Evolutionary conservation across 1,140 invertebrate species (phyloP).

Genomic region (Platyscapa corneri): DNA sequence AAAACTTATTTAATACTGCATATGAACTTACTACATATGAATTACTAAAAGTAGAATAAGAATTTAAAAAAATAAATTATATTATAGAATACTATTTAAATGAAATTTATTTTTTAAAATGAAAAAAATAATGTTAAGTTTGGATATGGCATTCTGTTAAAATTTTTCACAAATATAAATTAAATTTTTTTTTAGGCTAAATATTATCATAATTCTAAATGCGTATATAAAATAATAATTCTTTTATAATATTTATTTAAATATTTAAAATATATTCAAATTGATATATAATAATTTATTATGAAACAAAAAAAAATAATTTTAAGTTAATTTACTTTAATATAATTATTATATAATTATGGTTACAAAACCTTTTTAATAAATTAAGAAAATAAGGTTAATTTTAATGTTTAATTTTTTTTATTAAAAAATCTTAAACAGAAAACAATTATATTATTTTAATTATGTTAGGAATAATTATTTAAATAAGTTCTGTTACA

Average conservation of each 20-base stretch:
- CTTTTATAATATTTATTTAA: no score
- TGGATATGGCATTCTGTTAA: neutral
- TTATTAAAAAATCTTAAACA: neutral
- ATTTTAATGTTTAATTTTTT: no score
- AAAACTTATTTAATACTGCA: slow-evolving; percentile 15
- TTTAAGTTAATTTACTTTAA: no score
- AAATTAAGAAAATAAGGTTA: no score
- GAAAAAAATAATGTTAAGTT: neutral
- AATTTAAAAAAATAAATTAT: slow-evolving; percentile 6
- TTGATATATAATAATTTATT: no score
- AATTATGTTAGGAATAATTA: no score
- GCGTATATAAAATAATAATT: neutral
- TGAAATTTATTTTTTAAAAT: neutral
- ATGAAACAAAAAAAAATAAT: no score
- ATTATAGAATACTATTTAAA: neutral
- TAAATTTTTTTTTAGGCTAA: neutral
- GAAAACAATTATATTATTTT: neutral
- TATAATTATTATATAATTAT: no score
- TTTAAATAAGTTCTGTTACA: no score
- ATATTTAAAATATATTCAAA: no score
- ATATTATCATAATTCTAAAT: neutral
- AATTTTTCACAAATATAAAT: neutral
- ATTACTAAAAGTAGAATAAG: slow-evolving; percentile 10
- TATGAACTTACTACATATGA: slow-evolving; percentile 18
- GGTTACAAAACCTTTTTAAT: no score